Base-by-base conservation (phyloP, 2,113 vertebrate species). In the Sorex araneus region DNA sequence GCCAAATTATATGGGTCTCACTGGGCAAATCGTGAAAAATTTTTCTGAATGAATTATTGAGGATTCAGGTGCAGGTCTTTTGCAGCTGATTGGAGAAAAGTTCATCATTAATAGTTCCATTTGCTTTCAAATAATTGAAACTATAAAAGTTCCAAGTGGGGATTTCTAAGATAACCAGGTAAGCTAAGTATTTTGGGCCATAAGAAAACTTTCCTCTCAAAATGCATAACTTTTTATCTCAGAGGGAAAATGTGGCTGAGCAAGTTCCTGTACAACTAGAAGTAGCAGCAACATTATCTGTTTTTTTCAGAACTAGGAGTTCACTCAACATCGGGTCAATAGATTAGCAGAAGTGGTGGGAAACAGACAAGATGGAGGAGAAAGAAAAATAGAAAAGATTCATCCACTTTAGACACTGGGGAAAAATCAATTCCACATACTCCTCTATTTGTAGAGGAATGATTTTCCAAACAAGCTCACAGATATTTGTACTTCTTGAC, bases 111-210 rank as follows among this genome's bases (percentile, higher is more conserved):
- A 40, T 7, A 4, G 40, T 40, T 40, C 40, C 40, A 40, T 84
- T 92, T 84, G 70, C 78, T 94, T 94, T 94, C 76, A 95, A 84
- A 91, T 89, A 95, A 93, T 60, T 90, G 30, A 88, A 32, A 11
- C 30, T 89, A 30, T 83, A 74, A 66, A 93, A 90, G 89, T 88
- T 90, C 67, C 40, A 93, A 77, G 84, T 71, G 57, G 32, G 40
- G 81, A 95, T 87, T 95, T 94, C 64, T 84, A 89, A 93, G 64
- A 85, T 66, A 94, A 91, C 63, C 73, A 87, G 78, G 34, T 63
- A 60, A 15, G 25, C 63, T 63, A 91, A 96, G 21, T 66, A 50
- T 30, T 78, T 50, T 15, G 30, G 43, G 27, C 30, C 87, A 84
- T 74, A 71, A 92, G 75, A 83, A 91, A 82, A 81, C 60, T 94